Evolutionary conservation across 2,888 invertebrate genomes (phyloP).

Genomic region (Scaptomyza parva): DNA sequence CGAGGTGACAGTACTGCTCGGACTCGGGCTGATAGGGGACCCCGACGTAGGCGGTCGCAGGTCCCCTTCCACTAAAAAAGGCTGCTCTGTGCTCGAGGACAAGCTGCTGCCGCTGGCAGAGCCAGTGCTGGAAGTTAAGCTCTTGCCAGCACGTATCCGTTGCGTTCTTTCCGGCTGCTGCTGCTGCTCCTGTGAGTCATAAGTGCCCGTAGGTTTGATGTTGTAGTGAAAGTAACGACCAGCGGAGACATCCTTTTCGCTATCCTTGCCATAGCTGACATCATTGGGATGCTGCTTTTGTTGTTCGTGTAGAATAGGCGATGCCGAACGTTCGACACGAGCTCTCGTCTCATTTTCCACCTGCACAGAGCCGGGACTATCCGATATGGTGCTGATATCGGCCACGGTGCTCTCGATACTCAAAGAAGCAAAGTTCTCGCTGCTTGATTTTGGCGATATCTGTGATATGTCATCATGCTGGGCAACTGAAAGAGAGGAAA

Average conservation of each 20-base stretch:
- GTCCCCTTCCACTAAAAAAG: slow-evolving; percentile 85
- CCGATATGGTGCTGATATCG: slow-evolving; percentile 59
- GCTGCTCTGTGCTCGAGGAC: slow-evolving; percentile 54
- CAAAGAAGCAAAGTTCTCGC: slow-evolving; percentile 45
- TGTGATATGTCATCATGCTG: slow-evolving; percentile 86
- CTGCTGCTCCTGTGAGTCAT: slow-evolving; percentile 51
- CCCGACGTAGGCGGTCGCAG: slow-evolving; percentile 85
- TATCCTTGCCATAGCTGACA: slow-evolving; percentile 70
- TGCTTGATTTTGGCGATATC: slow-evolving; percentile 88
- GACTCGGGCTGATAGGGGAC: slow-evolving; percentile 84
- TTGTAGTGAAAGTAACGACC: slow-evolving; percentile 84
- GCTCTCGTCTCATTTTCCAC: slow-evolving; percentile 81
- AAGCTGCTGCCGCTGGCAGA: slow-evolving; percentile 20
- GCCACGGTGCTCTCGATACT: slow-evolving; percentile 76
- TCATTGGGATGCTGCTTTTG: slow-evolving; percentile 81
- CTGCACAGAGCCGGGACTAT: slow-evolving; percentile 12
- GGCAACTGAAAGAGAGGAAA: slow-evolving; percentile 55
- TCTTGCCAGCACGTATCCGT: slow-evolving; percentile 78
- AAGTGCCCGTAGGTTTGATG: slow-evolving; percentile 84
- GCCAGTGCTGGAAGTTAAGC: slow-evolving; percentile 21
- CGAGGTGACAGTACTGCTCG: slow-evolving; percentile 82
- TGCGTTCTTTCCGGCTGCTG: slow-evolving; percentile 78
- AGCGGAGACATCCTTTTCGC: slow-evolving; percentile 70
- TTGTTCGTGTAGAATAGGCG: slow-evolving; percentile 87
- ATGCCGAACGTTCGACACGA: slow-evolving; percentile 86